Conservation (phyloP, 2,797 vertebrate genomes). For the Onychomys leucogaster region DNA sequence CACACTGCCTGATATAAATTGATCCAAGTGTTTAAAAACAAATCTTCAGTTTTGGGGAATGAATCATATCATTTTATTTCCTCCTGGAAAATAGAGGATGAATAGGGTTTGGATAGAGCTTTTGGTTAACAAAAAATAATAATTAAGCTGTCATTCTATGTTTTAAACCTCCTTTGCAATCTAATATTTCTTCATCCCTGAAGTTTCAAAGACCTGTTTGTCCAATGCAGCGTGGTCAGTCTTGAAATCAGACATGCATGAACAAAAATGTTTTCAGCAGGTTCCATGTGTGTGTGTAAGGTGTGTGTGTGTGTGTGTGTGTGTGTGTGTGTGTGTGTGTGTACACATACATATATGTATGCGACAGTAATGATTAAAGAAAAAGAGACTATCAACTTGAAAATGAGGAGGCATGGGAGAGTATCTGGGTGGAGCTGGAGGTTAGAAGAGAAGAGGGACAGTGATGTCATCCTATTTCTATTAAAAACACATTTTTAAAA, state of each 20-base stretch:
- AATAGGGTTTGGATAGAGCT: not conserved
- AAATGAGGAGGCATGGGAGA: not conserved
- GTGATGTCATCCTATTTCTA: not conserved
- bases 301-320: not conserved
- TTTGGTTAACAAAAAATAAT: not conserved
- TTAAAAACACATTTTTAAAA: not conserved
- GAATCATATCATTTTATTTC: not conserved
- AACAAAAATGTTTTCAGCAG: not conserved
- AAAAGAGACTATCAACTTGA: not conserved
- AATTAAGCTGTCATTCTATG: not conserved
- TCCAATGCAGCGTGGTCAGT: not conserved
- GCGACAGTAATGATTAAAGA: not conserved
- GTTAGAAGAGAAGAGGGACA: not conserved
- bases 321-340: no score
- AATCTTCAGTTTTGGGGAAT: not conserved
- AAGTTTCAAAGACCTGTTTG: not conserved
- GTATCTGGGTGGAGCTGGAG: not conserved
- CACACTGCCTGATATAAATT: not conserved
- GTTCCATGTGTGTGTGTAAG: no score
- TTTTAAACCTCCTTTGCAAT: not conserved
- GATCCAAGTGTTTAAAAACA: not conserved
- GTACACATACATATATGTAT: not conserved
- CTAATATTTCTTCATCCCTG: not conserved
- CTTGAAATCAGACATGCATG: not conserved
- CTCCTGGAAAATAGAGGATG: no score